Conservation (phyloP, 2,888 invertebrate genomes). For the Eucera pruinosa region DNA sequence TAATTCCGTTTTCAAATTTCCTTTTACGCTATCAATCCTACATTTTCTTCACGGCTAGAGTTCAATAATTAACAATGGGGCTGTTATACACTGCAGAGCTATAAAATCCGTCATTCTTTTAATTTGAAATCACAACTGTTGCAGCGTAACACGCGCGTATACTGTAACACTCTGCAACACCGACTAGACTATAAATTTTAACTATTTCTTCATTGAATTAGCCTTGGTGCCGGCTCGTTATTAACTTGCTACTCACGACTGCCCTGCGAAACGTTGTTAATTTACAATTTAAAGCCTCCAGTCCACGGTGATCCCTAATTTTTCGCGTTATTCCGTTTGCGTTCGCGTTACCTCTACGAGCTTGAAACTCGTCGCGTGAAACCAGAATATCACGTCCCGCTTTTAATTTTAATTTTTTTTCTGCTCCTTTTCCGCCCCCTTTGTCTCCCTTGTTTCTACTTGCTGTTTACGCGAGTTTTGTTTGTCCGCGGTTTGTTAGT, state of each 20-base stretch:
- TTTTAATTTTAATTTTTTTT: neutral
- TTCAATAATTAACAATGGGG: too few species aligned
- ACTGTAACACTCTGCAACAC: too few species aligned
- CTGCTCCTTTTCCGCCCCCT: neutral
- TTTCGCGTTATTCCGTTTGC: neutral
- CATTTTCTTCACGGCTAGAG: too few species aligned
- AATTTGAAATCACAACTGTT: neutral
- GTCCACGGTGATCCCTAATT: constrained; percentile 16
- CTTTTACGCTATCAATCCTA: neutral
- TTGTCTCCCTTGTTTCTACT: neutral
- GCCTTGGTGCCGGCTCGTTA: constrained; percentile 23
- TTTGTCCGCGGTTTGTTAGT: neutral
- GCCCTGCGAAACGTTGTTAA: constrained; percentile 15
- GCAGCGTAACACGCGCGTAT: constrained; percentile 18
- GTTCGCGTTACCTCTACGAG: constrained; percentile 1
- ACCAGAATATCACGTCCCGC: neutral
- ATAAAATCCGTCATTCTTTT: too few species aligned
- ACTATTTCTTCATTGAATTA: constrained; percentile 47
- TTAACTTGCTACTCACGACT: constrained; percentile 6
- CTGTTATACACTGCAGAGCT: too few species aligned
- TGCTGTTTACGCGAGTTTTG: neutral
- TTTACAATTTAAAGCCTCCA: constrained; percentile 31
- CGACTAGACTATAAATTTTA: constrained; percentile 30
- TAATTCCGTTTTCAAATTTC: neutral
- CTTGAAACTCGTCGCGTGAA: constrained; percentile 3